Evolutionary conservation across 2,113 vertebrate species (phyloP), one percentile per base, ranked within the genome.

Genomic region (Eubucco bourcierii): DNA sequence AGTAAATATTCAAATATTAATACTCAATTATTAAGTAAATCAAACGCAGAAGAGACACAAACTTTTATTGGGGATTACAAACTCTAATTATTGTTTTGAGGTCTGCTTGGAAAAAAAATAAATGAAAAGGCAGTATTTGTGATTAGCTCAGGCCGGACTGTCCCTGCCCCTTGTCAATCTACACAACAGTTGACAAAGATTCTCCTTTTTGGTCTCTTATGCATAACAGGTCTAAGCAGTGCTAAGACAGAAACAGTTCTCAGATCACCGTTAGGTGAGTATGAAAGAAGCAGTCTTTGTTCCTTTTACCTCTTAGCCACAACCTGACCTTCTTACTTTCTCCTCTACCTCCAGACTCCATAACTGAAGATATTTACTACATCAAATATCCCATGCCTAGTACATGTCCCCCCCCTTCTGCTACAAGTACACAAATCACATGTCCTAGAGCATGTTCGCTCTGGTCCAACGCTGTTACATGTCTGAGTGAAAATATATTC

Each of bases 401-500:
- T 50, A 41, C 59, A 79, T 50, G 2, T 39, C 44, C 79, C 47
- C 53, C 90, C 90, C 68, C 64, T 37, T 74, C 82, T 85, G 23
- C 44, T 74, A n/a, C 65, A 91, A 87, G 93, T 65, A 88, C 85
- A 91, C 78, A 94, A 95, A 95, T 93, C 80, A 80, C 47, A 75
- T 0, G 0, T 93, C 74, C 53, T n/a, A 88, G 63, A 90, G 41
- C 68, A 71, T 88, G 90, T 93, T 95, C 4, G 41, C 90, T 94
- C 68, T 77, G 87, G 6, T 93, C 87, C 94, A 90, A 93, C 56
- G 80, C 24, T 41, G 87, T 94, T 77, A 93, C 72, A 23, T 72
- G 93, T 96, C 84, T 64, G 63, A 94, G 83, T 65, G 84, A 94
- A 90, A 95, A 86, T 95, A 87, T 90, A 88, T 85, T 29, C 80